Conservation (phyloP, 2,113 vertebrate species). For the Pionites leucogaster region DNA sequence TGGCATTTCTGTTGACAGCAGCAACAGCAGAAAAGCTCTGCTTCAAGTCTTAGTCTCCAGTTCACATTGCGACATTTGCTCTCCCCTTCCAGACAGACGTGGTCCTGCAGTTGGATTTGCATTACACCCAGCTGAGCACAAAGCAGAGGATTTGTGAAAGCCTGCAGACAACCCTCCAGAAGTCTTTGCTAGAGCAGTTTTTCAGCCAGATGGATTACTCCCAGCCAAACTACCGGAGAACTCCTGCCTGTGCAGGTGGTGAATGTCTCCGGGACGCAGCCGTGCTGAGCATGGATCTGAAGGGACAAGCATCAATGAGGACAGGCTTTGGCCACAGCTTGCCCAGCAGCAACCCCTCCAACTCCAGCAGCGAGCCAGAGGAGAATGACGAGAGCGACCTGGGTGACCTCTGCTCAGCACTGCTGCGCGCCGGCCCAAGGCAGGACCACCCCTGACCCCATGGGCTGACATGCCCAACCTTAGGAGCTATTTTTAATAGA, state of each 20-base stretch:
- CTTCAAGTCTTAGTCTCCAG: not conserved
- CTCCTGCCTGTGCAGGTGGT: not conserved
- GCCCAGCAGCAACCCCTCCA: constrained; percentile 41
- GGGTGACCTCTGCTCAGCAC: not conserved
- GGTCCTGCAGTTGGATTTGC: constrained; percentile 79
- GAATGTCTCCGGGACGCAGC: not conserved
- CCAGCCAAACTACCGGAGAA: not conserved
- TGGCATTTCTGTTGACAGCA: not conserved
- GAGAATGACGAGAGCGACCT: constrained; percentile 84
- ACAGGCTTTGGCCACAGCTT: constrained; percentile 52
- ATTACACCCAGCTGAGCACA: constrained; percentile 72
- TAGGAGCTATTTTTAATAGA: not conserved
- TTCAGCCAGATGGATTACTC: constrained; percentile 20
- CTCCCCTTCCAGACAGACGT: constrained; percentile 68
- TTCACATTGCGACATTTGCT: not conserved
- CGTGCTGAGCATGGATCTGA: not conserved
- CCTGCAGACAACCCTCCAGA: constrained; percentile 69
- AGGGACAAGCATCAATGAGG: constrained; percentile 60
- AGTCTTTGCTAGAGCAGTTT: constrained; percentile 77
- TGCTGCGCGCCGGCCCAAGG: not conserved
- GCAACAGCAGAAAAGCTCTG: not conserved
- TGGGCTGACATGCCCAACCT: not conserved
- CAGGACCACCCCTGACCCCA: not conserved
- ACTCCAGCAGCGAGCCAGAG: constrained; percentile 77
- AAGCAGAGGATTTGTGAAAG: constrained; percentile 73